Base-by-base conservation (phyloP, 2,888 invertebrate genomes). In the Trissoscelio sp. region DNA sequence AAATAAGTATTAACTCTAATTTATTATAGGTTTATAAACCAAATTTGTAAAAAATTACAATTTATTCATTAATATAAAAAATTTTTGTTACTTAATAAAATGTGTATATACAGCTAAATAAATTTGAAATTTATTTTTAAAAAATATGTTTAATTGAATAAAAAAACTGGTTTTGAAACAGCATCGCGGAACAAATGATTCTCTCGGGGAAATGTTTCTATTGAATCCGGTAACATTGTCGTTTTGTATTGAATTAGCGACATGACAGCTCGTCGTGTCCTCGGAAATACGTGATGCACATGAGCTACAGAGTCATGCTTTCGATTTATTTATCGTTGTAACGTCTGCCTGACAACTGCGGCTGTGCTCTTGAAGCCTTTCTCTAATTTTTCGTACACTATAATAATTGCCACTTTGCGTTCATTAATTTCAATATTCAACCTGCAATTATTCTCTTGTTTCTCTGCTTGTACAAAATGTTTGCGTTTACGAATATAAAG, bases 281-380 rank as follows among this genome's bases (percentile, higher is more conserved):
- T 78, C 70, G 62, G 64, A 62, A 69, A 60, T 78, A 70, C 69
- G 77, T 69, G 69, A 75, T 58, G 58, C 42, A 67, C 75, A 75
- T 67, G 44, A 77, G 11, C 16, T 14, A 34, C 34, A 24, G n/a
- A 69, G 69, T 69, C 67, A 69, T 77, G 53, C 77, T 77, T 77
- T 77, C 60, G 44, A 69, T 69, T 66, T 75, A 75, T 67, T 75
- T 67, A 58, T 58, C 42, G 64, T 14, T 42, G 11, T 42, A 18
- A n/a, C 11, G 60, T 28, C 20, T 34, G 37, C 16, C 14, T 48
- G 55, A 64, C 20, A 44, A 66, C 22, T 44, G 14, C 44, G 14
- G 16, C 37, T 70, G 14, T 12, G 42, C 9, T 48, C 28, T 42
- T 22, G 24, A 28, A 14, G 39, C 34, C 48, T 72, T 72, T 72